A percentile compares a stretch with the other conserved stretches of the same genome.
Evolutionary conservation across 2,888 invertebrate genomes (phyloP).

Genomic region (Cremastobaeus sp.): DNA sequence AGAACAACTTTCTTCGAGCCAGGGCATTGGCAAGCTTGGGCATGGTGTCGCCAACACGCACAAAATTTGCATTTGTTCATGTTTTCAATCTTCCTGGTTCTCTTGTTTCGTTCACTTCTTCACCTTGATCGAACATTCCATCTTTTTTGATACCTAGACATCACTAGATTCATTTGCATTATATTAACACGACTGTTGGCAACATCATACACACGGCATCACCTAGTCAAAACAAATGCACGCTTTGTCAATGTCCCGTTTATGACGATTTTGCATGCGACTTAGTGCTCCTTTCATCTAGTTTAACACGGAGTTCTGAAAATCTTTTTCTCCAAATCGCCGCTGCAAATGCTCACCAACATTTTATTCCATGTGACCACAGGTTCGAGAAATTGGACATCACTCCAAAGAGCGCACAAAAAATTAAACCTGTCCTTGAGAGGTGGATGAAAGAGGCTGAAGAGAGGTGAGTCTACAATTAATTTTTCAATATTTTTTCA

Average conservation of each 20-base stretch:
- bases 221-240: conserved; percentile 77
- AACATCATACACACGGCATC: conserved; percentile 77
- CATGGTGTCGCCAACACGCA: conserved; percentile 78
- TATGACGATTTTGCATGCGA: conserved; percentile 74
- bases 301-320: conserved; percentile 55
- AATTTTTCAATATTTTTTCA: too few relatives aligned
- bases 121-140: conserved; percentile 46
- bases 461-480: conserved; percentile 86
- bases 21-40: conserved; percentile 91
- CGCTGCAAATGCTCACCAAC: too few relatives aligned
- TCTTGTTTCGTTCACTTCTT: conserved; percentile 47
- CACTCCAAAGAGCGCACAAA: conserved; percentile 99
- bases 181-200: conserved; percentile 73
- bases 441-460: conserved; percentile 99
- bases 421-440: conserved; percentile 98
- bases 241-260: conserved; percentile 79
- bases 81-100: conserved; percentile 58
- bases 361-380: conserved; percentile 65
- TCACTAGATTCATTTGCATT: conserved; percentile 48
- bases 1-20: conserved; percentile 81
- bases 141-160: conserved; percentile 34
- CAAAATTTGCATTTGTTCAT: conserved; percentile 65
- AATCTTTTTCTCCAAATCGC: too few relatives aligned
- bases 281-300: conserved; percentile 74
- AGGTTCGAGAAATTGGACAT: conserved; percentile 99